These are phyloP conservation scores for Emmelina monodactyla DNA, from an alignment of 2,888 invertebrate species.

Conservation along the genomic window DNA sequence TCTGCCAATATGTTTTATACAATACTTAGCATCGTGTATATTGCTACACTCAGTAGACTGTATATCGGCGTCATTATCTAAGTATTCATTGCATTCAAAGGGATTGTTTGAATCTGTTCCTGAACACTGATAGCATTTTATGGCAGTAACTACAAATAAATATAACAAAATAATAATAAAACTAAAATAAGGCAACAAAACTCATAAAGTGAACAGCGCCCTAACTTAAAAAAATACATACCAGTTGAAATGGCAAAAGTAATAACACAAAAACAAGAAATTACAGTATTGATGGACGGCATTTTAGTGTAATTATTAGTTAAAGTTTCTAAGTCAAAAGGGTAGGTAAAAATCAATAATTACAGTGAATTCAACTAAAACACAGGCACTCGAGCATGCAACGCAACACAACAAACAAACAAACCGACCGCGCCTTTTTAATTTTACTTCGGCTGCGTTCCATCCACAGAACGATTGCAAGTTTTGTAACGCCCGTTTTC, in stretches of 20 bases:
- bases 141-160: conserved; percentile 63
- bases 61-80: conserved; percentile 72
- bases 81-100: conserved; percentile 85
- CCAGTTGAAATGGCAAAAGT: conserved; percentile 28
- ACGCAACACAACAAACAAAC: too few relatives aligned
- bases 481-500: too few relatives aligned
- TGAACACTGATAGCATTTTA: conserved; percentile 89
- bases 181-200: conserved; percentile 18
- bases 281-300: neutral
- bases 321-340: too few relatives aligned
- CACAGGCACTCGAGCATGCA: too few relatives aligned
- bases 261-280: conserved; percentile 19
- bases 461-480: too few relatives aligned
- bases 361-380: too few relatives aligned
- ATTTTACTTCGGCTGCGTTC: too few relatives aligned
- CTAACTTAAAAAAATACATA: conserved; percentile 23
- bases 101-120: conserved; percentile 80
- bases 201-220: conserved; percentile 25
- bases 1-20: conserved; percentile 92
- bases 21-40: conserved; percentile 86
- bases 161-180: conserved; percentile 17
- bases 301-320: neutral
- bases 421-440: too few relatives aligned
- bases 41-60: conserved; percentile 74
- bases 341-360: too few relatives aligned